Base-by-base conservation (phyloP, 2,113 vertebrate species). In the Callochromis pleurospilus region DNA sequence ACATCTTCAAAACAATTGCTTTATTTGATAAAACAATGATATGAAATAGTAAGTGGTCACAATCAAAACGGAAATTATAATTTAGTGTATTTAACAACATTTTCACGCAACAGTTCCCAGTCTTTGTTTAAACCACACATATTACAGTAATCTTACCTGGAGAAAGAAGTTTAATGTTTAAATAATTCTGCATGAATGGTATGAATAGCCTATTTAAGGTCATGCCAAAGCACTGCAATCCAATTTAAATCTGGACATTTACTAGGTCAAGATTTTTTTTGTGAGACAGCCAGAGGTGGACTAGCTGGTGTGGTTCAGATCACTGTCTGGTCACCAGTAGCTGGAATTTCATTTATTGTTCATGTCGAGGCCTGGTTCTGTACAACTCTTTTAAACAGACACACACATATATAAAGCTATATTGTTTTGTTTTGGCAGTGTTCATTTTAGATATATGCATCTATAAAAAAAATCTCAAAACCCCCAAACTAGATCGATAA, bases 151-250 rank as follows among this genome's bases (percentile, higher is more conserved):
- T 29, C 24, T 56, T 56, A 58, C 7, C 0, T 1, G 2, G 7
- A 31, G 3, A 31, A 58, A 17, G 1, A 31, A 3, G 0, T 31
- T 17, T 31, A 9, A 0, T 58, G 26, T 31, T 0, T 58, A 31
- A 58, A 31, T 58, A 3, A 58, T 60, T 1, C 56, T 60, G 14
- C 14, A 60, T 60, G 55, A 58, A 58, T 58, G 0, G 26, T 6
- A 58, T 15, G 56, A 60, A 60, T 60, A 60, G 26, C 5, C 26
- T 31, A 31, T 15, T 58, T 58, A 58, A 15, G 13, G 55, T 31
- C 55, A 58, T 58, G 14, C 26, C 55, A 6, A 58, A 60, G 0
- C 56, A 17, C 26, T 60, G 26, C 56, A 60, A 60, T 31, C 56
- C 8, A 0, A 60, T 60, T 31, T 58, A 58, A 58, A 58, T 17